A percentile compares a stretch with the other conserved stretches of the same genome.
Evolutionary conservation across 2,797 vertebrate species (phyloP).

Genomic region (Gouania willdenowi): DNA sequence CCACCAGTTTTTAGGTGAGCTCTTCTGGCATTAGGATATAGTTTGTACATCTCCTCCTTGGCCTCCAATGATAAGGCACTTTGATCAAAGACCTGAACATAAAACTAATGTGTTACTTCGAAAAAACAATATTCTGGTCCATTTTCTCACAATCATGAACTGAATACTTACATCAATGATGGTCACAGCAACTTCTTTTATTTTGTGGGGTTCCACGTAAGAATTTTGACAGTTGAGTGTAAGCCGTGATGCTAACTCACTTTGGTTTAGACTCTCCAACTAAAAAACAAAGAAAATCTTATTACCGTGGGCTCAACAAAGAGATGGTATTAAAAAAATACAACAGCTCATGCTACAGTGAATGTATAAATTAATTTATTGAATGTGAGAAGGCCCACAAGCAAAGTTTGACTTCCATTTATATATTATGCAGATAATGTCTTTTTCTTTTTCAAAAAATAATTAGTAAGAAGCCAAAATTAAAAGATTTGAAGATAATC

Average conservation of each 20-base stretch:
- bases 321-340: too few relatives aligned
- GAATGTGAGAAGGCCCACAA: too few relatives aligned
- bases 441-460: too few relatives aligned
- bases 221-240: slow-evolving; percentile 99
- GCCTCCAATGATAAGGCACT: slow-evolving; percentile 94
- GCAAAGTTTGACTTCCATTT: too few relatives aligned
- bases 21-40: slow-evolving; percentile 91
- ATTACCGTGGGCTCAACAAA: too few relatives aligned
- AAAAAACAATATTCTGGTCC: fast-evolving
- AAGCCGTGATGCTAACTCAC: slow-evolving; percentile 92
- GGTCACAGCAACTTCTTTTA: slow-evolving; percentile 91
- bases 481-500: too few relatives aligned
- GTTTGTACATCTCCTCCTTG: slow-evolving; percentile 98
- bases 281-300: slow-evolving; percentile 37
- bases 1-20: slow-evolving; percentile 97
- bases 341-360: too few relatives aligned
- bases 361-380: too few relatives aligned
- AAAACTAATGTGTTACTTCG: background rate
- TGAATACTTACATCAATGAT: slow-evolving; percentile 90
- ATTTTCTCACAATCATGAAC: background rate
- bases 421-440: too few relatives aligned
- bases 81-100: slow-evolving; percentile 92
- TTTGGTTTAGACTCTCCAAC: slow-evolving; percentile 94
- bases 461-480: too few relatives aligned
- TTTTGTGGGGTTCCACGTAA: slow-evolving; percentile 97